Evolutionary conservation across 2,797 vertebrate genomes (phyloP).

Genomic region (Periophthalmus magnuspinnatus): DNA sequence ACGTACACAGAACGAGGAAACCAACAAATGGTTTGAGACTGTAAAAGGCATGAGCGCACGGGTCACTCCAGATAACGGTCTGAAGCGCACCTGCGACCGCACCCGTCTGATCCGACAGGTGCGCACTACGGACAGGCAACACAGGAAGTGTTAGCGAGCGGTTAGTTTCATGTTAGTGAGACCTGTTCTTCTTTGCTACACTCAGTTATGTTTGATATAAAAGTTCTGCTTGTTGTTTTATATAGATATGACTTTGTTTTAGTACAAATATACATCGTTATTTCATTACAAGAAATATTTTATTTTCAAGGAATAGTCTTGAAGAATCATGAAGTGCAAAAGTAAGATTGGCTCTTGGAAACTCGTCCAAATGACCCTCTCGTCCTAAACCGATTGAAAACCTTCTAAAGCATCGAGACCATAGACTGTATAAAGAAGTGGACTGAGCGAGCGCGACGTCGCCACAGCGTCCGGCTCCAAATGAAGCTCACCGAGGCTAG

Average conservation of each 20-base stretch:
- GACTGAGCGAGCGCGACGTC: too few relatives aligned
- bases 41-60: not conserved
- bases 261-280: slow-evolving; percentile 77
- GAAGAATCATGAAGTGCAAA: slow-evolving; percentile 77
- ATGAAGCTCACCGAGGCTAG: too few relatives aligned
- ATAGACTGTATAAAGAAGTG: not conserved
- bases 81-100: too few relatives aligned
- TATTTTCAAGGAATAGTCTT: slow-evolving; percentile 72
- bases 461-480: too few relatives aligned
- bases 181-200: slow-evolving; percentile 77
- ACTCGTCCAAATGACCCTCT: slow-evolving; percentile 56
- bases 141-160: slow-evolving; percentile 48
- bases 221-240: slow-evolving; percentile 62
- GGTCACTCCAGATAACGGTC: not conserved
- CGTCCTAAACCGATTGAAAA: slow-evolving; percentile 63
- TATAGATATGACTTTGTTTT: slow-evolving; percentile 73
- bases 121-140: slow-evolving; percentile 52
- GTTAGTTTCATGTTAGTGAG: slow-evolving; percentile 61
- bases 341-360: slow-evolving; percentile 63
- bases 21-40: slow-evolving; percentile 1
- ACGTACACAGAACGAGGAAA: not conserved
- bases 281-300: slow-evolving; percentile 75
- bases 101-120: not conserved
- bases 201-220: slow-evolving; percentile 66
- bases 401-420: slow-evolving; percentile 71